These are phyloP conservation scores for Champsocephalus gunnari DNA, from an alignment of 2,797 vertebrate species.

Conservation along the genomic window DNA sequence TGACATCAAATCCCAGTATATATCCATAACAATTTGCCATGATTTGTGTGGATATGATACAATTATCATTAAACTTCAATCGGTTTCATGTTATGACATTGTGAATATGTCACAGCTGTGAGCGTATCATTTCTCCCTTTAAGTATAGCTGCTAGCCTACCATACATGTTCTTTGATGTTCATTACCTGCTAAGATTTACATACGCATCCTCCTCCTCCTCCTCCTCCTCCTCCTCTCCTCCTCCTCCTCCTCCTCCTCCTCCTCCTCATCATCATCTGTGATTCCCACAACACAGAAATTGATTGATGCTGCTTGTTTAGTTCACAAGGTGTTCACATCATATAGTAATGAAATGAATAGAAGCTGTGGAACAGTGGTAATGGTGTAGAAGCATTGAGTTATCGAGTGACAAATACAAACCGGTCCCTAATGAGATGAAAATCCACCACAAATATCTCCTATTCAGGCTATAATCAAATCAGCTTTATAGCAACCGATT, in stretches of 20 bases:
- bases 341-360: slow-evolving; percentile 37
- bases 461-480: neutral
- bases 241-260: neutral
- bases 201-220: neutral
- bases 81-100: neutral
- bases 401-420: slow-evolving; percentile 46
- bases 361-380: slow-evolving; percentile 37
- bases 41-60: neutral
- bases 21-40: neutral
- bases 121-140: too few relatives aligned
- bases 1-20: neutral
- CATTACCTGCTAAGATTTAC: neutral
- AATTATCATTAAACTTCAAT: neutral
- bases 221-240: neutral
- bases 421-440: slow-evolving; percentile 41
- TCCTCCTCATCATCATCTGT: neutral
- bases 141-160: neutral
- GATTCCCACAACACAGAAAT: slow-evolving; percentile 25
- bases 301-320: slow-evolving; percentile 21
- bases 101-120: too few relatives aligned
- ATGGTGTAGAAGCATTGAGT: slow-evolving; percentile 45
- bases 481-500: neutral
- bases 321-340: slow-evolving; percentile 31
- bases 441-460: slow-evolving; percentile 30
- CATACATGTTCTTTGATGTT: slow-evolving; percentile 7